These are phyloP conservation scores for Opisthocomus hoazin DNA, from an alignment of 2,113 vertebrate genomes.

Conservation along the genomic window DNA sequence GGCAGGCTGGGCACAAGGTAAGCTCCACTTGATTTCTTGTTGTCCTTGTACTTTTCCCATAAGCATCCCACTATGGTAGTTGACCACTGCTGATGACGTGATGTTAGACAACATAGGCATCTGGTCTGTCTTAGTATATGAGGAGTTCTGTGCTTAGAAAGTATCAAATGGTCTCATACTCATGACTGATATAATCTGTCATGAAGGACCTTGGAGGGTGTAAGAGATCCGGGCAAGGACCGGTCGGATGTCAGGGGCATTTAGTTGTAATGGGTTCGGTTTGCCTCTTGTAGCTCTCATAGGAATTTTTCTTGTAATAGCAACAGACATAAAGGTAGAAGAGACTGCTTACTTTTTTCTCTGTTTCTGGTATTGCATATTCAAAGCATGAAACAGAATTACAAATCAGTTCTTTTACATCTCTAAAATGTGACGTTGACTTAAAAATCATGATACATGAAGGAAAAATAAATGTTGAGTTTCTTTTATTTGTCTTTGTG, in stretches of 20 bases:
- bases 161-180: background rate
- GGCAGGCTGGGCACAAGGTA: background rate
- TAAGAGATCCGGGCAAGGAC: background rate
- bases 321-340: background rate
- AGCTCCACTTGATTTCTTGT: background rate
- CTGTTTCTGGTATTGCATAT: background rate
- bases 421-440: background rate
- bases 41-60: background rate
- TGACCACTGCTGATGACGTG: background rate
- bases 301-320: background rate
- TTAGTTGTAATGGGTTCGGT: background rate
- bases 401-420: background rate
- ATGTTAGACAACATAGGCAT: background rate
- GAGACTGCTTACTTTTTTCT: background rate
- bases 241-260: background rate
- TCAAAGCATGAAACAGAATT: background rate
- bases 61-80: background rate
- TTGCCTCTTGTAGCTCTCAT: background rate
- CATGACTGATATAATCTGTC: background rate
- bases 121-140: background rate
- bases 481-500: conserved; percentile 16
- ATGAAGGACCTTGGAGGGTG: background rate
- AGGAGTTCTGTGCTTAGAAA: background rate
- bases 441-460: background rate
- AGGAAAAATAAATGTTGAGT: background rate